Evolutionary conservation across 1,140 invertebrate species (phyloP), one percentile per base, ranked within the genome.

Genomic region (Tetraneura akinire): DNA sequence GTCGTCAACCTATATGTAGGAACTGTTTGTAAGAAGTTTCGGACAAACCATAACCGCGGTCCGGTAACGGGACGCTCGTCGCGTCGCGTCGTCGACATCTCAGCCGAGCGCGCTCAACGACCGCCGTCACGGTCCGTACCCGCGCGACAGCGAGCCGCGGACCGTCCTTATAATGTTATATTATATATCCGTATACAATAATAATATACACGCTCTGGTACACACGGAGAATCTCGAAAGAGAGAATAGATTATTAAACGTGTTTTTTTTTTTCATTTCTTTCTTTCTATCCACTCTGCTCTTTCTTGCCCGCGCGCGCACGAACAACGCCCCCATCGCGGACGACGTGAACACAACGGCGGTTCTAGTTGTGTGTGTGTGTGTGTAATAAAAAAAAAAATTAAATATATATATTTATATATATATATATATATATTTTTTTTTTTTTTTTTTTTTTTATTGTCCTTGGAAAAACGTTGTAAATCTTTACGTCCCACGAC

Each of bases 211-310:
- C 74, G 74, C 74, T 78, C 74, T 78, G 55, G 74, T 78, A 78
- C 74, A 78, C 74, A 78, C 74, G 74, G 74, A 78, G 74, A 78
- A 78, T 78, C 74, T 78, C 74, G 74, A 26, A 8, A 26, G 42
- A 32, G 53, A 71, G 6, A 74, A 42, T 37, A 21, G 53, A 21
- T 42, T n/a, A n/a, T n/a, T n/a, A 76, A 78, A 78, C 74, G 37
- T 76, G 71, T 76, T 57, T 76, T 57, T 57, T 57, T 23, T 55
- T 10, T 32, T 74, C 57, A n/a, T 55, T 37, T 53, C 14, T 51
- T 51, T 26, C 11, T 14, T 16, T n/a, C 29, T 64, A 37, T 64
- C 62, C 18, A 8, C 13, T 26, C 55, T 60, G n/a, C 23, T 62
- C 60, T 29, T 62, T 62, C 60, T 32, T 9, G 14, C n/a, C 29